phyloP scores from a whole-genome alignment of 2,797 vertebrate species.

The Etheostoma nigrum region DNA sequence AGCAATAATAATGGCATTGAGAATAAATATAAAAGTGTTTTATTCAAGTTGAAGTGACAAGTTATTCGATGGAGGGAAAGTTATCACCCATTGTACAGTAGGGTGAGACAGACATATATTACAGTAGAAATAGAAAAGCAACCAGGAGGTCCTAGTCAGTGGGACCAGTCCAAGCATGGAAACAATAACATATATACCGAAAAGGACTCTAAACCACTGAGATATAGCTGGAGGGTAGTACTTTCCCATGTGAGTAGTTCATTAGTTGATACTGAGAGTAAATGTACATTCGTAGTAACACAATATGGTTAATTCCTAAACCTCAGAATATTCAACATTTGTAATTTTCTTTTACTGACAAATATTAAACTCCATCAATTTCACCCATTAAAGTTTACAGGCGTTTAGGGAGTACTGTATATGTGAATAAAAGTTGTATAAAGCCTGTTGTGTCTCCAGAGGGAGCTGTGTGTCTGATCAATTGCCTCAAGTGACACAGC shows the following conservation, averaged over 20 bases:
- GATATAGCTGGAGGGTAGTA: conserved; percentile 22
- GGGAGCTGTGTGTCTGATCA: background rate
- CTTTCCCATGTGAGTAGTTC: conserved; percentile 20
- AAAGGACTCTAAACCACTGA: conserved; percentile 40
- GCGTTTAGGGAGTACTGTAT: background rate
- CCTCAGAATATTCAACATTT: conserved; percentile 5
- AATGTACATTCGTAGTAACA: conserved; percentile 7
- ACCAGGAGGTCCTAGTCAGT: conserved; percentile 8
- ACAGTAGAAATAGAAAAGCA: background rate
- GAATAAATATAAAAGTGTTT: background rate
- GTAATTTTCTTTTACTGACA: background rate
- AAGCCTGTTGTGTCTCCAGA: background rate
- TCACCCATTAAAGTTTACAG: background rate
- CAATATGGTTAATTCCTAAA: conserved; percentile 17
- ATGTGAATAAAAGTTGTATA: background rate
- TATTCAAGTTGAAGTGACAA: conserved; percentile 11
- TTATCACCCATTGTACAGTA: conserved; percentile 11
- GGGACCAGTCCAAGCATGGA: conserved; percentile 51
- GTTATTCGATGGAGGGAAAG: conserved; percentile 27
- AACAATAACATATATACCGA: conserved; percentile 39
- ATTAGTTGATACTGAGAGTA: background rate
- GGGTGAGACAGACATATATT: conserved; percentile 3
- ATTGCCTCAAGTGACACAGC: too few relatives aligned
- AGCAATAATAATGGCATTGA: background rate
- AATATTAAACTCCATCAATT: background rate